These are phyloP conservation scores for Ennomos quercinarius DNA, from an alignment of 2,888 invertebrate genomes.

Conservation along the genomic window DNA sequence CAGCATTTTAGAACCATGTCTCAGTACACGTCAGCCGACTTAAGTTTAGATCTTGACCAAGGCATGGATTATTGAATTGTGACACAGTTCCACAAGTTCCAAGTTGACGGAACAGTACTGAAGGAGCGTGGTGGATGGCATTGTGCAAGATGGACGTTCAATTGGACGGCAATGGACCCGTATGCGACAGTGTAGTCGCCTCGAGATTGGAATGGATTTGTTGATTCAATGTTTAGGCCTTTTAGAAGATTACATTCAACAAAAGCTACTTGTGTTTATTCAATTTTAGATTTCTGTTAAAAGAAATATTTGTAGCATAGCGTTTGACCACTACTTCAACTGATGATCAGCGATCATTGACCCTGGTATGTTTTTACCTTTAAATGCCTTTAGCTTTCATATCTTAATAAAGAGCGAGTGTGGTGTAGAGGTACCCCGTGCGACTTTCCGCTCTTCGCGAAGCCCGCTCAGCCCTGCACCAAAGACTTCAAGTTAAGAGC, in stretches of 20 bases:
- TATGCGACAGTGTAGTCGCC: conserved; percentile 33
- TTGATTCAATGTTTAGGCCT: conserved; percentile 22
- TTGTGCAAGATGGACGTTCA: conserved; percentile 44
- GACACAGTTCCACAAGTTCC: not conserved
- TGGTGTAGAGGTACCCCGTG: no score
- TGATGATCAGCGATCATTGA: no score
- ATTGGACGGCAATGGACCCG: conserved; percentile 44
- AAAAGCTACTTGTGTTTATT: conserved; percentile 1
- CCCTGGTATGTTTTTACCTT: no score
- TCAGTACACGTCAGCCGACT: not conserved
- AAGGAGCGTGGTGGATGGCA: conserved; percentile 32
- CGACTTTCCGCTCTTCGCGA: no score
- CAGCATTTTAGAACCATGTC: conserved; percentile 8
- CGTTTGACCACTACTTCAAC: no score
- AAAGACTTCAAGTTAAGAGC: no score
- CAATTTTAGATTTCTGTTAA: not conserved
- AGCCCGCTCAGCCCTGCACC: no score
- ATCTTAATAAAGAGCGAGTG: no score
- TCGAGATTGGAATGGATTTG: conserved; percentile 23
- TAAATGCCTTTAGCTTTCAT: no score
- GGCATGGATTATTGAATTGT: not conserved
- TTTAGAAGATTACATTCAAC: conserved; percentile 13
- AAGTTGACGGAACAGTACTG: not conserved
- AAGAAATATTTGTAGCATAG: no score
- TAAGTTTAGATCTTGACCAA: not conserved